Base-by-base conservation (phyloP, 2,888 invertebrate genomes). In the Yponomeuta cagnagella region DNA sequence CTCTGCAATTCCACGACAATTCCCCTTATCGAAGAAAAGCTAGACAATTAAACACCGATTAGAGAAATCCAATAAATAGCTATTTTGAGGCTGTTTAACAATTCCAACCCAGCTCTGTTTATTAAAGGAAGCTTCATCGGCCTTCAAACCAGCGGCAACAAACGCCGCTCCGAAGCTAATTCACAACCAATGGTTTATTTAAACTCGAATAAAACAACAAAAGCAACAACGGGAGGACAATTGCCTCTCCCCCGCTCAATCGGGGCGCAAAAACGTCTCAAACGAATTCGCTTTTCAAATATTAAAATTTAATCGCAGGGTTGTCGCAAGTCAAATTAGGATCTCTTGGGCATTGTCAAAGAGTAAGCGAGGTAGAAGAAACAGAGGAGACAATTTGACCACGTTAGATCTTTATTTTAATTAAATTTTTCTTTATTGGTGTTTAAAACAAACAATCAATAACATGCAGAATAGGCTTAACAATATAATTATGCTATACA, bases 281-380 rank as follows among this genome's bases (percentile, higher is more conserved):
- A 81, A 80, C 82, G 79, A 80, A 80, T 76, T 79, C 85, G 84
- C 88, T 90, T 86, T 89, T 92, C 92, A 93, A 93, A 93, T 93
- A 93, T 93, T 93, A 93, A 93, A 93, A 93, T 93, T 93, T 93
- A 93, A 93, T 93, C 93, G 92, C 84, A 81, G 81, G 87, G 89
- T 90, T 93, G 93, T 93, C 93, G 93, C 92, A 87, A 89, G 89
- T 89, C 91, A 84, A 92, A 93, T 93, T 92, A 93, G 90, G 80
- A 85, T 80, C 88, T 87, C 89, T 82, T 84, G 87, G 88, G 90
- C 85, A 88, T 79, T 74, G 74, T 2, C 82, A 82, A 58, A 84
- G 89, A 88, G 33, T 78, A 80, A 63, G 67, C 58, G 15, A 66
- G 67, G 68, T 68, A 63, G 23, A 48, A n/a, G 63, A 48, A 68